Percentiles rank a stretch among this genome's conserved stretches.
Evolutionary conservation across 2,113 vertebrate genomes (phyloP).

Genomic region (Pelusios castaneus): DNA sequence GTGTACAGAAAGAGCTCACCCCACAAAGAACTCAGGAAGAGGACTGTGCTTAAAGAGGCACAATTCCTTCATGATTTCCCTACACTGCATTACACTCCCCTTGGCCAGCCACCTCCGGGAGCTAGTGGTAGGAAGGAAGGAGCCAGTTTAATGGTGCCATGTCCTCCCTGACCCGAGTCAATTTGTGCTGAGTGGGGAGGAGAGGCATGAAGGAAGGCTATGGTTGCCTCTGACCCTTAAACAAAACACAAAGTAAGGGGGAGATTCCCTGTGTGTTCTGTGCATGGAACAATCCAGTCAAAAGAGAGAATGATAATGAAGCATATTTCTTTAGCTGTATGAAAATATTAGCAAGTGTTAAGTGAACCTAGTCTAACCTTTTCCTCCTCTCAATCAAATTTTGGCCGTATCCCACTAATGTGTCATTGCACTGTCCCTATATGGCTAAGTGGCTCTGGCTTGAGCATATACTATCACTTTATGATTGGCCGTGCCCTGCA

Average conservation of each 20-base stretch:
- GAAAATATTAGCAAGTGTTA: not conserved
- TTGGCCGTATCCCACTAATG: not conserved
- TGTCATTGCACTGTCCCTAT: not conserved
- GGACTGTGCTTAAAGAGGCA: not conserved
- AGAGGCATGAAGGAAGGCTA: not conserved
- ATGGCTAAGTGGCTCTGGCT: not conserved
- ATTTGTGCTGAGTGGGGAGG: too few relatives aligned
- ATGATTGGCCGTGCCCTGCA: not conserved
- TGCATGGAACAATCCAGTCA: not conserved
- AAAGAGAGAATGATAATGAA: not conserved
- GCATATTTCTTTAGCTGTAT: not conserved
- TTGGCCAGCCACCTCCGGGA: not conserved
- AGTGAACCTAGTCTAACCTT: not conserved
- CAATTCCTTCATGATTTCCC: rapidly evolving
- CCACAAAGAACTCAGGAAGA: not conserved
- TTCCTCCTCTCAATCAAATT: not conserved
- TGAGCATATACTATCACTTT: not conserved
- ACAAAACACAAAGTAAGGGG: not conserved
- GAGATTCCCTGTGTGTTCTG: not conserved
- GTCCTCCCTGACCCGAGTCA: not conserved
- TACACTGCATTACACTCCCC: rapidly evolving
- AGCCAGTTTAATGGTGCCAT: not conserved
- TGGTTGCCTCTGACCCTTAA: not conserved
- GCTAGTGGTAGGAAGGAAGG: not conserved
- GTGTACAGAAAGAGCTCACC: not conserved